phyloP scores from a whole-genome alignment of 2,797 vertebrate species.

The Spinus pinus region DNA sequence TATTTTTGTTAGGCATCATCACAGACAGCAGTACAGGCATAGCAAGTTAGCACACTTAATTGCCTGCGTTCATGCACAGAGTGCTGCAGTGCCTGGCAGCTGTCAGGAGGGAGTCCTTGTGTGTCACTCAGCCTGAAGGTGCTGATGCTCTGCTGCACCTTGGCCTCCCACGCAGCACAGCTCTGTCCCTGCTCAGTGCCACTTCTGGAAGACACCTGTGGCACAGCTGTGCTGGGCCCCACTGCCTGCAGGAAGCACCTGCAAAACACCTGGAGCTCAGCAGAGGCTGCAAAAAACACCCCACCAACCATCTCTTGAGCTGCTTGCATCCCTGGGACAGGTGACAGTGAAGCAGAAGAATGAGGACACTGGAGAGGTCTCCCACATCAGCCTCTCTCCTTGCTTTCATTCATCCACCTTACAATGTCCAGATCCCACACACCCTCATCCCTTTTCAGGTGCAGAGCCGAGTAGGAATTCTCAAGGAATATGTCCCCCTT shows the following conservation, averaged over 20 bases:
- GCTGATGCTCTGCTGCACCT: neutral
- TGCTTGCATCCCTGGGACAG: neutral
- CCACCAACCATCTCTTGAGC: neutral
- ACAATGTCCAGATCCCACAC: rapidly evolving
- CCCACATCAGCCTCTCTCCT: neutral
- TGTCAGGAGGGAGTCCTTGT: neutral
- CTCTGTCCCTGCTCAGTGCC: neutral
- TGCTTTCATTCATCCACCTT: neutral
- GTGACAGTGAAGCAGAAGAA: neutral
- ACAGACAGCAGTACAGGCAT: neutral
- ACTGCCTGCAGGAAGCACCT: neutral
- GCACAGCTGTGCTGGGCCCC: neutral
- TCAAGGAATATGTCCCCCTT: neutral
- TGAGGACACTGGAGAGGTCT: rapidly evolving
- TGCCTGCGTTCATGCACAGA: rapidly evolving
- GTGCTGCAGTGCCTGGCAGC: neutral
- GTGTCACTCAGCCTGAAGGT: neutral
- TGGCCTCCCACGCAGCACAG: neutral
- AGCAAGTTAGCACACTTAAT: neutral
- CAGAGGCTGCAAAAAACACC: neutral
- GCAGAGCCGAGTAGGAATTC: neutral
- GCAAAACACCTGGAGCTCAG: neutral
- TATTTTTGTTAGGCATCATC: neutral
- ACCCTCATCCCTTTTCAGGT: neutral
- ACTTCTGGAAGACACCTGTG: neutral